Percentiles rank a stretch among this genome's conserved stretches.
phyloP scores from a whole-genome alignment of 2,888 invertebrate species.

The Trissonchulus latispiculum region DNA sequence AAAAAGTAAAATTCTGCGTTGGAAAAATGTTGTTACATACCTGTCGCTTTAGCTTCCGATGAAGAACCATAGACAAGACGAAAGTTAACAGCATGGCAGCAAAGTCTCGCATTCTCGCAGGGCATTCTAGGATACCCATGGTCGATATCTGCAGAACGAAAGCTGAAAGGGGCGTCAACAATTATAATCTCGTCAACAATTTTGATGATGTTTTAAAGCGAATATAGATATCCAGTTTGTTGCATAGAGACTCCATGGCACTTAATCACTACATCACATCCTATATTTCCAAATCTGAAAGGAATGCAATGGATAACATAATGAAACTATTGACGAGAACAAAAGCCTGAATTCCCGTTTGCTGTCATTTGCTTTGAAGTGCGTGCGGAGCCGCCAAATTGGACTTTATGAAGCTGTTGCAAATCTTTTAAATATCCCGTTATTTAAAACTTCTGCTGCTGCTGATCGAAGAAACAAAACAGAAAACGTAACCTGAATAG shows the following conservation, averaged over 20 bases:
- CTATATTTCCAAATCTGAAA: constrained; percentile 16
- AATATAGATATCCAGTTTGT: constrained; percentile 22
- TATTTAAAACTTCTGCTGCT: not conserved
- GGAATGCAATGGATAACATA: not conserved
- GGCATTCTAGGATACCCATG: not conserved
- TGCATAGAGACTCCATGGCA: not conserved
- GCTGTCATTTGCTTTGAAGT: not conserved
- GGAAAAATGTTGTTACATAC: too few species aligned
- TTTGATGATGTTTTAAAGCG: constrained; percentile 10
- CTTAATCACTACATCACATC: constrained; percentile 9
- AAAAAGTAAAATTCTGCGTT: too few species aligned
- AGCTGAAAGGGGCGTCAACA: constrained; percentile 11
- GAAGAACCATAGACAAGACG: not conserved
- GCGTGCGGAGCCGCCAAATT: not conserved
- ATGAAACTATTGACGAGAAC: not conserved
- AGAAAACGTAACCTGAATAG: not conserved
- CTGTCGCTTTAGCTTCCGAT: constrained; percentile 15
- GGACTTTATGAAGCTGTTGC: constrained; percentile 7
- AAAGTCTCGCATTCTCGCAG: not conserved
- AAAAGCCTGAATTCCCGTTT: not conserved
- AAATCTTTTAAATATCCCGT: not conserved
- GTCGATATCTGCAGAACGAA: not conserved
- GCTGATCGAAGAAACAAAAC: not conserved
- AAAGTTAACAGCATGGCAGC: not conserved
- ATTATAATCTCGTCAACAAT: constrained; percentile 19